Conservation (phyloP, 2,113 vertebrate species). For the Cardinalis cardinalis region DNA sequence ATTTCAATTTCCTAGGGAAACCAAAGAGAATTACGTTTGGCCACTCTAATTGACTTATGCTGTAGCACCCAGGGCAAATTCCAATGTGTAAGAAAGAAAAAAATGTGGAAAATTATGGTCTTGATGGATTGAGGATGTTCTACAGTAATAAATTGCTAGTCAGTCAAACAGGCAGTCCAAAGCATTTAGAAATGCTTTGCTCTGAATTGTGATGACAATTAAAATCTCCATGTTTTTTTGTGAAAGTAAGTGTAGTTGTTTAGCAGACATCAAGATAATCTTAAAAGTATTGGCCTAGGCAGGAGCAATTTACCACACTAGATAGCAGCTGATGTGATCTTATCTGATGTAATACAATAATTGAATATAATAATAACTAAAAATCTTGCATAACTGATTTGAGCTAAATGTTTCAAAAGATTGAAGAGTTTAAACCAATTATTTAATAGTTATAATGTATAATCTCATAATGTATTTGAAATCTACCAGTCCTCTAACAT, state of each 20-base stretch:
- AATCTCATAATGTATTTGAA: neutral
- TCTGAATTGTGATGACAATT: neutral
- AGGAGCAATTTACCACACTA: neutral
- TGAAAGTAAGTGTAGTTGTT: neutral
- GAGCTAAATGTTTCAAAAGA: neutral
- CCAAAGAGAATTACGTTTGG: slow-evolving; percentile 22
- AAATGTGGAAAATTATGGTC: slow-evolving; percentile 20
- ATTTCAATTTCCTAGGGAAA: slow-evolving; percentile 48
- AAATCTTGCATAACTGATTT: neutral
- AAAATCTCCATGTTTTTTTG: neutral
- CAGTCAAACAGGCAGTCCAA: neutral
- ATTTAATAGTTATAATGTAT: neutral
- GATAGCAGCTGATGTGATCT: neutral
- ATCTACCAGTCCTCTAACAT: neutral
- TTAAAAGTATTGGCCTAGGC: neutral
- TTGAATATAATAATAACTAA: neutral
- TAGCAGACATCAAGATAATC: neutral
- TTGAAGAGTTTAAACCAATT: neutral
- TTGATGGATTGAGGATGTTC: slow-evolving; percentile 12
- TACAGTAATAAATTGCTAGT: neutral
- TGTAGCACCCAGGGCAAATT: slow-evolving; percentile 49
- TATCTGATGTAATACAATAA: neutral
- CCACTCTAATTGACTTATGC: slow-evolving; percentile 36
- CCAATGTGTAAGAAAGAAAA: neutral
- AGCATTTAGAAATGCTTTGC: neutral